Percentiles rank a stretch among this genome's conserved stretches.
phyloP scores from a whole-genome alignment of 2,797 vertebrate genomes.

The Delichon dasypus region DNA sequence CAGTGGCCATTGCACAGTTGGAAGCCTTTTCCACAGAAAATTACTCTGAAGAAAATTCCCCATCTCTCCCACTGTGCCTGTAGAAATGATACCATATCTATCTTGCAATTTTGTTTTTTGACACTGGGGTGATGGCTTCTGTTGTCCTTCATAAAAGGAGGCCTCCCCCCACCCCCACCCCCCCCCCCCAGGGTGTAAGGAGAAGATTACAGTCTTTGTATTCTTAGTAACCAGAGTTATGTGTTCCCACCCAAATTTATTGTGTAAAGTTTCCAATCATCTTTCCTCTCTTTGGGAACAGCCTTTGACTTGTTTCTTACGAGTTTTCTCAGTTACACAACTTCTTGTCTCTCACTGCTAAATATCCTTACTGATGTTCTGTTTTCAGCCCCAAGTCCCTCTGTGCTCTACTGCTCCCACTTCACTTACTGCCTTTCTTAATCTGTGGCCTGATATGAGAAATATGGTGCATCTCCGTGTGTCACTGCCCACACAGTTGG shows the following conservation, averaged over 20 bases:
- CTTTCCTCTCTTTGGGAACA: not conserved
- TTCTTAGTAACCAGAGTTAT: not conserved
- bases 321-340: not conserved
- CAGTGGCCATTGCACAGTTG: not conserved
- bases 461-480: not conserved
- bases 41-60: slow-evolving; percentile 17
- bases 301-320: not conserved
- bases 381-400: not conserved
- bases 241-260: not conserved
- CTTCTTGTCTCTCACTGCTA: not conserved
- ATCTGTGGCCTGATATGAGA: not conserved
- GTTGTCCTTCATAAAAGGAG: not conserved
- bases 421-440: not conserved
- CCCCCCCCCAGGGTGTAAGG: not conserved
- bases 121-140: not conserved
- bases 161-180: too few relatives aligned
- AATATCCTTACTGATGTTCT: not conserved
- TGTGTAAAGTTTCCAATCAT: not conserved
- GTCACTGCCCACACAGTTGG: too few relatives aligned
- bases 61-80: not conserved
- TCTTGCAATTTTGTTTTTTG: not conserved
- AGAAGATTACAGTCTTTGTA: not conserved
- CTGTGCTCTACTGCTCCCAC: not conserved
- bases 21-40: slow-evolving; percentile 41
- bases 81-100: slow-evolving; percentile 33